Percentiles rank a stretch among this genome's conserved stretches.
These are phyloP conservation scores for Antheraea pernyi DNA, from an alignment of 1,140 invertebrate genomes.

Conservation along the genomic window DNA sequence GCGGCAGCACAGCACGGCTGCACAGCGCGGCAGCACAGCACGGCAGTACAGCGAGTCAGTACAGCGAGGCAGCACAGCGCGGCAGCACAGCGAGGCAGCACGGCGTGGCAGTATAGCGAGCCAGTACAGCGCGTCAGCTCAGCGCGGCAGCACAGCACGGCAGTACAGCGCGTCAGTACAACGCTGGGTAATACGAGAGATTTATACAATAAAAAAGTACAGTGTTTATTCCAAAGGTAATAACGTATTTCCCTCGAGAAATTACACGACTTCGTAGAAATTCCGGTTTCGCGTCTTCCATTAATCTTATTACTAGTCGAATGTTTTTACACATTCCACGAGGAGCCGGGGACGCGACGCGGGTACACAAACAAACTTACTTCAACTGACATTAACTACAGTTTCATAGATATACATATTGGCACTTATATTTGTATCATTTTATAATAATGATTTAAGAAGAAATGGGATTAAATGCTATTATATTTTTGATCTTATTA, in stretches of 20 bases:
- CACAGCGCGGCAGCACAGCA: too few relatives aligned
- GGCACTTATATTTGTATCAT: too few relatives aligned
- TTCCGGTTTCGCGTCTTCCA: background rate
- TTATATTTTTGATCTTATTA: too few relatives aligned
- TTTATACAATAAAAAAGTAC: background rate
- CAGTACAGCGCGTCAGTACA: background rate
- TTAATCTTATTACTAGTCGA: background rate
- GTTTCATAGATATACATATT: background rate
- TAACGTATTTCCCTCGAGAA: background rate
- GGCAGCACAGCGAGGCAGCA: too few relatives aligned
- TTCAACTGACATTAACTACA: background rate
- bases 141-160: too few relatives aligned
- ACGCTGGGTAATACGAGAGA: background rate
- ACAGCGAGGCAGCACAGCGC: too few relatives aligned
- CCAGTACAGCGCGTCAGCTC: too few relatives aligned
- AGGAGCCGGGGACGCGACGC: background rate
- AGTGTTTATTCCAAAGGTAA: background rate
- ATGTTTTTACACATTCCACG: background rate
- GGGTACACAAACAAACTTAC: background rate
- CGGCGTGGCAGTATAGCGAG: too few relatives aligned
- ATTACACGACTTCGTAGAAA: background rate
- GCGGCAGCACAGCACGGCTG: too few relatives aligned
- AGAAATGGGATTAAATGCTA: too few relatives aligned
- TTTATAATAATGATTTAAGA: too few relatives aligned
- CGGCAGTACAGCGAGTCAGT: too few relatives aligned